Evolutionary conservation across 2,113 vertebrate genomes (phyloP).

Genomic region (Scopus umbretta): DNA sequence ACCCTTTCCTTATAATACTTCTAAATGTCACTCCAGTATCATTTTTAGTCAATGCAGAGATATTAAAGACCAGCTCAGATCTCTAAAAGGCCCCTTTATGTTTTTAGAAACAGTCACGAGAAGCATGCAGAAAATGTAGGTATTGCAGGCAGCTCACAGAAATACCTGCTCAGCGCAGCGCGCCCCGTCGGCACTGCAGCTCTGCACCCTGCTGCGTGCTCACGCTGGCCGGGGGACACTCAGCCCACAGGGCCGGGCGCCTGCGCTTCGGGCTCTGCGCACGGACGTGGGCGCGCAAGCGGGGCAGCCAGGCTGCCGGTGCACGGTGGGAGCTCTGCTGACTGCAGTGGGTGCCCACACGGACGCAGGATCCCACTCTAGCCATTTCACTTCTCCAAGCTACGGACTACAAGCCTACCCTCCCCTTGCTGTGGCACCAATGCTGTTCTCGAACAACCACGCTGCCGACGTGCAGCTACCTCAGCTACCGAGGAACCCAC

Average conservation of each 20-base stretch:
- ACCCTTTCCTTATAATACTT: background rate
- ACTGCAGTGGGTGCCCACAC: accelerated
- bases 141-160: background rate
- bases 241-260: accelerated
- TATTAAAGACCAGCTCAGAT: background rate
- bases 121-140: background rate
- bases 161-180: background rate
- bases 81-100: background rate
- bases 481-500: background rate
- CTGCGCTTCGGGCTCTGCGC: too few relatives aligned
- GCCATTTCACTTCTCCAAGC: background rate
- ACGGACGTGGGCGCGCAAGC: accelerated
- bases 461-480: background rate
- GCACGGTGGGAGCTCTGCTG: background rate
- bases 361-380: background rate
- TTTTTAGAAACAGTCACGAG: background rate
- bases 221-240: accelerated
- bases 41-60: background rate
- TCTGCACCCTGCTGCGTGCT: background rate
- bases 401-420: too few relatives aligned
- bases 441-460: background rate
- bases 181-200: background rate
- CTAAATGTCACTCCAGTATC: background rate
- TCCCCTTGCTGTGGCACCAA: background rate
- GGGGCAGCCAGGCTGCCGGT: background rate